Percentiles rank a stretch among this genome's conserved stretches.
phyloP scores from a whole-genome alignment of 2,888 invertebrate genomes.

The Nymphalis polychloros region DNA sequence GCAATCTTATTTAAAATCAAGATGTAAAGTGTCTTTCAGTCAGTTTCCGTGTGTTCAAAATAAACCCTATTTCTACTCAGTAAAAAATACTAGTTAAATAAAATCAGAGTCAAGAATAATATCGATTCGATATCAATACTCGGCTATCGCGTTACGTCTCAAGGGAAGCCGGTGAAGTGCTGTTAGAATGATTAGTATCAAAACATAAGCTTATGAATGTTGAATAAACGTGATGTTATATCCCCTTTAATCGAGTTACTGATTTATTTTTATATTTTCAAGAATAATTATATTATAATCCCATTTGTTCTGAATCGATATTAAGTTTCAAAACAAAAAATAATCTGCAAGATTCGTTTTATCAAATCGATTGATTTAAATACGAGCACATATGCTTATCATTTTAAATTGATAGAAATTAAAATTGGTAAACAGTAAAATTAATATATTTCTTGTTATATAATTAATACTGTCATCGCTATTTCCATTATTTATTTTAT shows the following conservation, averaged over 20 bases:
- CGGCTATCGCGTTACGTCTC: constrained; percentile 59
- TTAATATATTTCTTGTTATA: too few relatives aligned
- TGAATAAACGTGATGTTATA: constrained; percentile 8
- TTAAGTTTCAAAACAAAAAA: background rate
- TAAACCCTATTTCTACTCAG: too few relatives aligned
- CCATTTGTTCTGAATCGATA: background rate
- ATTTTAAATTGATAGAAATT: too few relatives aligned
- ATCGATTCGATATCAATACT: constrained; percentile 43
- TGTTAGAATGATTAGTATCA: constrained; percentile 59
- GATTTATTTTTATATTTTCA: constrained; percentile 17
- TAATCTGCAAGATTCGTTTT: too few relatives aligned
- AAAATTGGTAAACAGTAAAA: too few relatives aligned
- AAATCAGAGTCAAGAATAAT: constrained; percentile 32
- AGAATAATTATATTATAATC: constrained; percentile 1
- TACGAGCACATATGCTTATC: too few relatives aligned
- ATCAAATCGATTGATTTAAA: too few relatives aligned
- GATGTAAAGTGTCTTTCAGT: too few relatives aligned
- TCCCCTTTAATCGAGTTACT: constrained; percentile 24
- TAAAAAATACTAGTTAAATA: constrained; percentile 13
- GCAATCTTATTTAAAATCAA: too few relatives aligned
- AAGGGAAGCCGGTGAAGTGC: constrained; percentile 56
- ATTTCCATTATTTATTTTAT: too few relatives aligned
- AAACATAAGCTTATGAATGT: constrained; percentile 37
- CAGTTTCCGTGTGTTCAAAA: too few relatives aligned
- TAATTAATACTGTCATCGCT: too few relatives aligned